Evolutionary conservation across 1,140 invertebrate species (phyloP), one percentile per base, ranked within the genome.

Genomic region (Charaxes varanes): DNA sequence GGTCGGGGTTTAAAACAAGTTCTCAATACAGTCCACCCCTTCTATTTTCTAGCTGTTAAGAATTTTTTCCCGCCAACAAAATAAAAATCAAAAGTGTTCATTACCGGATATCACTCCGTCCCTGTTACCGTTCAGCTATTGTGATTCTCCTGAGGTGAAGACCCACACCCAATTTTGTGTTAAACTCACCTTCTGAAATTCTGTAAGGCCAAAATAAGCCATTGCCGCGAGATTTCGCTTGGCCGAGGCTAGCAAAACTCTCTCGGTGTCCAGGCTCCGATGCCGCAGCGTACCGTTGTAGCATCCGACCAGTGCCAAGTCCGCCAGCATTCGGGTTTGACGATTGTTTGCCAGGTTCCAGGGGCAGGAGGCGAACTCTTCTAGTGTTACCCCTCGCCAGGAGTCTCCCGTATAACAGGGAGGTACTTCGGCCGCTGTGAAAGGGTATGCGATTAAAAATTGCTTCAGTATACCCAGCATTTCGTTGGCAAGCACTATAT

Each of bases 151-250:
- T n/a, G n/a, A n/a, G n/a, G n/a, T n/a, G n/a, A n/a, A n/a, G n/a
- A n/a, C n/a, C n/a, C n/a, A n/a, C n/a, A n/a, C n/a, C n/a, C n/a
- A n/a, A n/a, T n/a, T 22, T 7, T 22, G 21, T 23, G 10, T 3
- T 23, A n/a, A 41, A 55, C 53, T 38, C 63, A 94, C 92, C 86
- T 93, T 93, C 85, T 98, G 97, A 80, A 92, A 91, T 84, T 99
- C 98, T 11, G 96, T 98, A 32, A 99, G 87, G 41, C 97, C 97
- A 84, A 99, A 99, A 71, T 96, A 99, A 16, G 97, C 93, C 93
- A 99, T 96, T 30, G 92, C 92, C 43, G 92, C 90, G 16, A 99
- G 86, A 86, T 99, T 99, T 45, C 91, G 87, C 84, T 99, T 99
- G 18, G 98, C 98, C 73, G 95, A 97, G 17, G 93, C 91, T 19